Percentiles rank a stretch among this genome's conserved stretches.
phyloP scores from a whole-genome alignment of 1,140 invertebrate genomes.

The Cherax destructor region DNA sequence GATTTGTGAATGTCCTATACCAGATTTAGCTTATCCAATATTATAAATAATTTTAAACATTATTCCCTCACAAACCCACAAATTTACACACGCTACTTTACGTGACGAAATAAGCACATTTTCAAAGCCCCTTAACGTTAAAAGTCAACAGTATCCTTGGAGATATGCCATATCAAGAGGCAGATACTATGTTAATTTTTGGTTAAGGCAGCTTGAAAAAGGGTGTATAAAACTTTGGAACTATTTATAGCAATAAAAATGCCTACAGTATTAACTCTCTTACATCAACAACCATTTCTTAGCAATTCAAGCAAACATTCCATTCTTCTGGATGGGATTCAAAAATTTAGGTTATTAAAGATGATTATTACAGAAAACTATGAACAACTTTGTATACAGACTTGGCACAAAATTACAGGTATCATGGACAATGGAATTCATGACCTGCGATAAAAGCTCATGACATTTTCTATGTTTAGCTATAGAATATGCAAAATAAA shows the following conservation, averaged over 20 bases:
- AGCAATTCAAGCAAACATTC: not conserved
- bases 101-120: not conserved
- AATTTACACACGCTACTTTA: not conserved
- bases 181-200: not conserved
- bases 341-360: not conserved
- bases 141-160: not conserved
- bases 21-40: not conserved
- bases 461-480: not conserved
- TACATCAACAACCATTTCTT: not conserved
- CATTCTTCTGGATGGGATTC: slow-evolving; percentile 9
- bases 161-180: slow-evolving; percentile 6
- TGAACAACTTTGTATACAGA: slow-evolving; percentile 42
- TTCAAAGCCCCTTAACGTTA: not conserved
- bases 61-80: not conserved
- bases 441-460: slow-evolving; percentile 4
- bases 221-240: not conserved
- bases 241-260: not conserved
- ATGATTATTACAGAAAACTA: slow-evolving; percentile 17
- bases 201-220: slow-evolving; percentile 13
- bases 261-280: not conserved
- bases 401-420: slow-evolving; percentile 24
- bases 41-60: not conserved
- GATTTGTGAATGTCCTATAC: slow-evolving; percentile 9
- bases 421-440: not conserved
- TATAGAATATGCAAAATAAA: not conserved